Percentiles rank a stretch among this genome's conserved stretches.
These are phyloP conservation scores for Theodoxus fluviatilis DNA, from an alignment of 2,888 invertebrate species.

Conservation along the genomic window DNA sequence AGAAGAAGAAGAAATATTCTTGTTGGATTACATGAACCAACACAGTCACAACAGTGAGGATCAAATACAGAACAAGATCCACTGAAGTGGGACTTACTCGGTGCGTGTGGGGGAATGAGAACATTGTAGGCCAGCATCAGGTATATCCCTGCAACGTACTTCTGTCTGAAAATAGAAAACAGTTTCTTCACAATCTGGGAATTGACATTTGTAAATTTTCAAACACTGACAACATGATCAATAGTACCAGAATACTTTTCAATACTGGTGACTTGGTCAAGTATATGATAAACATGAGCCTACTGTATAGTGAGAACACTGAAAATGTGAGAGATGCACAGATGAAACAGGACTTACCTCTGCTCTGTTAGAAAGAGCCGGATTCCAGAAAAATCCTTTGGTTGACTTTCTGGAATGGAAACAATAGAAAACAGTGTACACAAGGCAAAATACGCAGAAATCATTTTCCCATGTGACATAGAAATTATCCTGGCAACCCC, in stretches of 20 bases:
- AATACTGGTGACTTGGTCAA: no score
- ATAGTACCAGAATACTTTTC: no score
- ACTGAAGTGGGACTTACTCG: slow-evolving; percentile 46
- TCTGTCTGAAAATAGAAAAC: slow-evolving; percentile 28
- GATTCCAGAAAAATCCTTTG: slow-evolving; percentile 37
- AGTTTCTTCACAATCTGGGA: no score
- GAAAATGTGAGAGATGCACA: no score
- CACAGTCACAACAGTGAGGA: no score
- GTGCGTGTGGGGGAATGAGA: slow-evolving; percentile 45
- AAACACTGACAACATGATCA: neutral
- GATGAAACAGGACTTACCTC: slow-evolving; percentile 28
- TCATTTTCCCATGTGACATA: no score
- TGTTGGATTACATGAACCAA: no score
- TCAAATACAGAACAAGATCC: no score
- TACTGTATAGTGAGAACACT: slow-evolving; percentile 18
- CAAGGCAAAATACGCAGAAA: neutral
- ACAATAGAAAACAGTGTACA: neutral
- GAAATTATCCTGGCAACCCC: no score
- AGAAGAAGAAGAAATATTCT: no score
- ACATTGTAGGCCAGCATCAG: slow-evolving; percentile 35
- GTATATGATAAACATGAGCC: no score
- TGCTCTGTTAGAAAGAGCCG: slow-evolving; percentile 30
- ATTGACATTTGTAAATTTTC: no score
- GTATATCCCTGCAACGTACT: slow-evolving; percentile 34
- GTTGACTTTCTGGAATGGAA: slow-evolving; percentile 23